Base-by-base conservation (phyloP, 1,140 invertebrate genomes). In the Archegozetes longisetosus region DNA sequence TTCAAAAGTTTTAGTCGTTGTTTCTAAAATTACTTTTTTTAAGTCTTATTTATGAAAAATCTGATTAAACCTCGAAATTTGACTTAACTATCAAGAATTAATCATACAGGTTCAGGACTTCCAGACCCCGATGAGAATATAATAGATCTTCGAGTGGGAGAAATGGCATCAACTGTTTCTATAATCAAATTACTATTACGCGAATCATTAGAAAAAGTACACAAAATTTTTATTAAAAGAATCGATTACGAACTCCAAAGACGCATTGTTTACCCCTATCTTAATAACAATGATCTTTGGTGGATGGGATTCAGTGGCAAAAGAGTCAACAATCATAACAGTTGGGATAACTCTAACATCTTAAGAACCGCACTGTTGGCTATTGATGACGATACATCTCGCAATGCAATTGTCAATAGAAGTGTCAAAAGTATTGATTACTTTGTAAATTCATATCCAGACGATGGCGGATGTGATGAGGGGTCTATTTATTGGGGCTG, bases 401-500 rank as follows among this genome's bases (percentile, higher is more conserved):
- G n/a, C 26, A 56, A 20, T 28, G 12, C 4, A n/a, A 26, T 58
- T 28, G n/a, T 58, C 56, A 24, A 57, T 58, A 57, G 28, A 32
- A 57, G 17, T 27, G 9, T 56, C 9, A 12, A 9, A 6, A 46
- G n/a, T 20, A 27, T 27, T 32, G 56, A 58, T 32, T 12, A 12
- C 9, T 58, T 58, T 28, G 14, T 58, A 9, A 27, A 58, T 27
- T 9, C 6, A 20, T 58, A 58, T 60, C 17, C 17, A 6, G 22
- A 58, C 17, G 56, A 55, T 56, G 56, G 56, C n/a, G 56, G 56
- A 6, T 58, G 56, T 32, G 56, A 58, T 58, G 56, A 58, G 23
- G 56, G 56, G 17, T 50, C 56, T 4, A 22, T n/a, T n/a, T 58
- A 58, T 27, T 58, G 56, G 56, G n/a, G 50, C 17, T 23, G 28